Evolutionary conservation across 2,797 vertebrate species (phyloP).

Genomic region (Falco novaeseelandiae): DNA sequence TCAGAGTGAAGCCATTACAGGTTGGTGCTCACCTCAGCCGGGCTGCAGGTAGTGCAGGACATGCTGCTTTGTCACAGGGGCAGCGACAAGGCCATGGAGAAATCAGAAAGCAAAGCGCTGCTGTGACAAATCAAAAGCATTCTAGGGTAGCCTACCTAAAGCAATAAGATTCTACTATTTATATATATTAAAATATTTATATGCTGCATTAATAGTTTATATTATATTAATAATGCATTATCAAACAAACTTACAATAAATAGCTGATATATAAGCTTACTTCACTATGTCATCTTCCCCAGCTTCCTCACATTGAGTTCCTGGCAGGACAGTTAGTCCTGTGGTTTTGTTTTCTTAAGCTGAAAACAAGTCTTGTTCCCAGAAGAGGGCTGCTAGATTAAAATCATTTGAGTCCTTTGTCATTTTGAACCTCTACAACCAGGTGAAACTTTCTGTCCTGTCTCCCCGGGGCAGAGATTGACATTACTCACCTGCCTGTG

Average conservation of each 20-base stretch:
- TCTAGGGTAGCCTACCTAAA: neutral
- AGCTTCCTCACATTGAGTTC: neutral
- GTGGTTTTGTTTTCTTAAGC: neutral
- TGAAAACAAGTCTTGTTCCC: neutral
- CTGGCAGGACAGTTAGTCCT: neutral
- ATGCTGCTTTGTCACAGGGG: neutral
- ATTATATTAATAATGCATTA: too few relatives aligned
- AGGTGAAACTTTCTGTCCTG: neutral
- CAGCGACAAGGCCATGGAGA: neutral
- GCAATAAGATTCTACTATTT: neutral
- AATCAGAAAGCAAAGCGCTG: neutral
- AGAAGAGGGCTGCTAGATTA: neutral
- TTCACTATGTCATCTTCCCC: neutral
- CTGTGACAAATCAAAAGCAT: neutral
- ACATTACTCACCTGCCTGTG: neutral
- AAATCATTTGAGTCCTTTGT: neutral
- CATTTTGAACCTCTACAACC: neutral
- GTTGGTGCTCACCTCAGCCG: neutral
- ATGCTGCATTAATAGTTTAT: neutral
- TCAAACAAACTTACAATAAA: neutral
- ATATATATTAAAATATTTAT: neutral
- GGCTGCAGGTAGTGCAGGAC: neutral
- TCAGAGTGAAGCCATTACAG: neutral
- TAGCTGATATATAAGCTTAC: neutral
- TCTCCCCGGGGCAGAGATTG: neutral